A percentile compares a stretch with the other conserved stretches of the same genome.
Conservation (phyloP, 2,113 vertebrate species). For the Callithrix jacchus region DNA sequence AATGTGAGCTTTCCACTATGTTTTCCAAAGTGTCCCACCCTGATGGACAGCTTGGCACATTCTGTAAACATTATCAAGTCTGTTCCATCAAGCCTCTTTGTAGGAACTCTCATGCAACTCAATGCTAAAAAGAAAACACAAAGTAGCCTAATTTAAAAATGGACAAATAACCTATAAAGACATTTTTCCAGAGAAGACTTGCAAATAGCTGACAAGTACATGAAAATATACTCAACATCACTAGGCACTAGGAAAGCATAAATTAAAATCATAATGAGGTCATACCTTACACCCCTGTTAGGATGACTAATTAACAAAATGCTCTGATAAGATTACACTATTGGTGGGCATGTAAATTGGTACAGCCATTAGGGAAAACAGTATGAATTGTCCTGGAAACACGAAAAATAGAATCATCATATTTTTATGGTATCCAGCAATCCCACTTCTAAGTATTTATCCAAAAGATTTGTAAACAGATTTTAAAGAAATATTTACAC, state of each 20-base stretch:
- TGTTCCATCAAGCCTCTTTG: not conserved
- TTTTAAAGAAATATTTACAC: not conserved
- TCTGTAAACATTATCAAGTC: not conserved
- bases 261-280: not conserved
- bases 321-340: not conserved
- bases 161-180: not conserved
- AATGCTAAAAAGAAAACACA: not conserved
- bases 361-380: not conserved
- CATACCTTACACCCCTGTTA: not conserved
- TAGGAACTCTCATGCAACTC: not conserved
- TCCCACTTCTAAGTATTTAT: not conserved
- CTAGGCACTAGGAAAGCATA: not conserved
- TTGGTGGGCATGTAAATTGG: not conserved
- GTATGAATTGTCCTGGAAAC: not conserved
- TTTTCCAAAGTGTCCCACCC: not conserved
- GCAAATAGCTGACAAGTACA: not conserved
- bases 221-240: not conserved
- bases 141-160: not conserved
- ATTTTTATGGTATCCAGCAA: not conserved
- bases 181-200: not conserved
- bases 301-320: not conserved
- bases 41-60: not conserved
- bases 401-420: not conserved
- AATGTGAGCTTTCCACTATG: not conserved
- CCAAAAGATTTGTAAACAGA: not conserved